These are phyloP conservation scores for Aleiodes alternator DNA, from an alignment of 2,888 invertebrate genomes.

Conservation along the genomic window DNA sequence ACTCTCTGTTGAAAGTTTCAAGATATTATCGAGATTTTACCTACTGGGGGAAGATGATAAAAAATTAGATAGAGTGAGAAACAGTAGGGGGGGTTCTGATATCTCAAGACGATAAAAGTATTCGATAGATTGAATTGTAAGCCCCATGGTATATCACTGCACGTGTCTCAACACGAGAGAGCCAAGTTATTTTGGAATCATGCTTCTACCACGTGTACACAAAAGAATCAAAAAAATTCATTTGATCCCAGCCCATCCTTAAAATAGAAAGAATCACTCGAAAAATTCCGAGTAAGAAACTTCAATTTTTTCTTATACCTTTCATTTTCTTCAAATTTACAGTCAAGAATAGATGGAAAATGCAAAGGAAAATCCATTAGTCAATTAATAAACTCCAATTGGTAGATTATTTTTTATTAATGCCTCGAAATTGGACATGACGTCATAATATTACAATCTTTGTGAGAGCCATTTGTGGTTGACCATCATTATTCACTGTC, in stretches of 20 bases:
- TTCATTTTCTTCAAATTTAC: too few species aligned
- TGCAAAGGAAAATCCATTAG: too few species aligned
- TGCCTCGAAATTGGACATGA: too few species aligned
- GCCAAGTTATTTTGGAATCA: constrained; percentile 11
- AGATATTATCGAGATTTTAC: constrained; percentile 37
- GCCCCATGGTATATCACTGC: constrained; percentile 38
- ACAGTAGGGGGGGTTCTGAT: constrained; percentile 28
- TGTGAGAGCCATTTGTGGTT: too few species aligned
- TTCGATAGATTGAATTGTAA: constrained; percentile 49
- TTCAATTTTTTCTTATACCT: too few species aligned
- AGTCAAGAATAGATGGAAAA: too few species aligned
- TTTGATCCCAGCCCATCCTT: not conserved
- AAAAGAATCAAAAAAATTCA: not conserved
- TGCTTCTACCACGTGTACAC: not conserved
- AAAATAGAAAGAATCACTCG: not conserved
- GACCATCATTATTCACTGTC: too few species aligned
- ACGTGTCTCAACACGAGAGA: constrained; percentile 31
- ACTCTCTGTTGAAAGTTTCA: constrained; percentile 6
- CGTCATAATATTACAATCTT: too few species aligned
- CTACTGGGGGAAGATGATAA: constrained; percentile 10
- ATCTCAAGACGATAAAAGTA: constrained; percentile 47
- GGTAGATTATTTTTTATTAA: too few species aligned
- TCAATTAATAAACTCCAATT: too few species aligned
- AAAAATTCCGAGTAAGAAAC: not conserved
- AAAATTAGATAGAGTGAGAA: not conserved